Conservation (phyloP, 2,113 vertebrate genomes). For the Montifringilla adamsi region DNA sequence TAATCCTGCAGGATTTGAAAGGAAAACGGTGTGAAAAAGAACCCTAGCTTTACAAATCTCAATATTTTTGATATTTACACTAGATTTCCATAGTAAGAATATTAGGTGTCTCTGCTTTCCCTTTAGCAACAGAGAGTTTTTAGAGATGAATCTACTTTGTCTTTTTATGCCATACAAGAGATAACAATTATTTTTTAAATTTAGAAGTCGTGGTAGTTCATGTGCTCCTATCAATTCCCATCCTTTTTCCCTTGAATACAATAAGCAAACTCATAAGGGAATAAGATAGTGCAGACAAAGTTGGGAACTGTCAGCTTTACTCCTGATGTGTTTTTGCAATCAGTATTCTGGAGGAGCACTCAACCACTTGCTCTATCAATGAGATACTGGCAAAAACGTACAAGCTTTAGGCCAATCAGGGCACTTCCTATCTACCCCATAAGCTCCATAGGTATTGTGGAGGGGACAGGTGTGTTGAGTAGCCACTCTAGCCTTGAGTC, state of each 20-base stretch:
- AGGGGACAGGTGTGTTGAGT: neutral
- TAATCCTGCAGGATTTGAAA: neutral
- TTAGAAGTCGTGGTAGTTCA: neutral
- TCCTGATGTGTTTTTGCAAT: neutral
- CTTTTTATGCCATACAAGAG: neutral
- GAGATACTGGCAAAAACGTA: neutral
- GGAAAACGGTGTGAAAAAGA: neutral
- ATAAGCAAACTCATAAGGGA: neutral
- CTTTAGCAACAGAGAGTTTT: neutral
- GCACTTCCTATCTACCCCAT: neutral
- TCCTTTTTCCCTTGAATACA: neutral
- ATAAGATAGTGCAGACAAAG: neutral
- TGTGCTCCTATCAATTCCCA: neutral
- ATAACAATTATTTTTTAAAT: neutral
- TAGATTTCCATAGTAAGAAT: neutral
- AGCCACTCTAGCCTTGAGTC: neutral
- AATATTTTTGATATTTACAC: neutral
- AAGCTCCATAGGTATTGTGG: neutral
- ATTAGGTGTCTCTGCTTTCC: neutral
- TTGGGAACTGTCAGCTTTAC: neutral
- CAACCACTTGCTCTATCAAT: neutral
- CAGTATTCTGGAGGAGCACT: neutral
- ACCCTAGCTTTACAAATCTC: neutral
- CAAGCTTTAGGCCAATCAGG: neutral
- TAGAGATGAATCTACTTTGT: neutral